Evolutionary conservation across 2,888 invertebrate genomes (phyloP).

Genomic region (Heliothis peltigera): DNA sequence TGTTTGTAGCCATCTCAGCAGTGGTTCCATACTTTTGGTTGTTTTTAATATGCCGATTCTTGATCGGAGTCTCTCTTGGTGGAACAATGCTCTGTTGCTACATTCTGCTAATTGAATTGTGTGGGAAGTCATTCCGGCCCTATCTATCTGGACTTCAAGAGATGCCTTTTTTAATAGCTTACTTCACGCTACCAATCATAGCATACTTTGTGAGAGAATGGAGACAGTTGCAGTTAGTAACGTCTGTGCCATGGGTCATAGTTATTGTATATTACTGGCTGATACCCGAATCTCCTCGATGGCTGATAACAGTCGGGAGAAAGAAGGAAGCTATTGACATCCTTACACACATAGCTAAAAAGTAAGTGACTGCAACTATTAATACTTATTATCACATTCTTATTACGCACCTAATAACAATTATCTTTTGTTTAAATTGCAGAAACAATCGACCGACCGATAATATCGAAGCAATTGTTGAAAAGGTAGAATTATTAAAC

Average conservation of each 20-base stretch:
- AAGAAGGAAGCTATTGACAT: slow-evolving; percentile 90
- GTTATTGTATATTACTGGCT: slow-evolving; percentile 91
- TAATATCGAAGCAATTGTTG: slow-evolving; percentile 76
- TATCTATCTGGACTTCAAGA: slow-evolving; percentile 89
- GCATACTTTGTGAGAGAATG: slow-evolving; percentile 91
- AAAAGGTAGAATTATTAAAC: slow-evolving; percentile 70
- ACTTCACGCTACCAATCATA: slow-evolving; percentile 89
- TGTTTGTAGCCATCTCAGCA: slow-evolving; percentile 89
- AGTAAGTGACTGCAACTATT: slow-evolving; percentile 60
- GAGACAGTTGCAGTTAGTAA: slow-evolving; percentile 89
- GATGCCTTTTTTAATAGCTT: slow-evolving; percentile 88
- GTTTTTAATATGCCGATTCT: slow-evolving; percentile 90
- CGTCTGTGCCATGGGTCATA: slow-evolving; percentile 87
- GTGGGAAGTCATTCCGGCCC: slow-evolving; percentile 89
- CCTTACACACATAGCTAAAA: slow-evolving; percentile 91
- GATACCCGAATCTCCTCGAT: slow-evolving; percentile 94
- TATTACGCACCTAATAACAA: not conserved
- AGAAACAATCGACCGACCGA: slow-evolving; percentile 83
- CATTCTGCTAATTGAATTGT: slow-evolving; percentile 91
- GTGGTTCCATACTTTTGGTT: slow-evolving; percentile 90
- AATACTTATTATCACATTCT: not conserved
- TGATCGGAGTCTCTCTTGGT: slow-evolving; percentile 90
- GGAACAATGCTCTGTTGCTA: slow-evolving; percentile 92
- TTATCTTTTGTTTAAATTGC: slow-evolving; percentile 52
- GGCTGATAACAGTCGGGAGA: slow-evolving; percentile 92